Conservation (phyloP, 1,140 invertebrate genomes). For the Gonioctena quinquepunctata region DNA sequence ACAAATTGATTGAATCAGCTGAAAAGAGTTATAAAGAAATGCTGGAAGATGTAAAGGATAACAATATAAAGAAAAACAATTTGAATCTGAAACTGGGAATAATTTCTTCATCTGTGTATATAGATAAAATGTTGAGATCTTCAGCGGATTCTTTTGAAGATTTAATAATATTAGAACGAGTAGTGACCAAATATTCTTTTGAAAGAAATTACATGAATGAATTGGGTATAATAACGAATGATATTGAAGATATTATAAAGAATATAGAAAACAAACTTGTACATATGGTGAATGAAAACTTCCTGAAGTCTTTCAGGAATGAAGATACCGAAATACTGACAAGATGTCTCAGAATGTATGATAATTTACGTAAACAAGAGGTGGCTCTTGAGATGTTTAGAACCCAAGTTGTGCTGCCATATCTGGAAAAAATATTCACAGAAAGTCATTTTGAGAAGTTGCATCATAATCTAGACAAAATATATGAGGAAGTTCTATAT, state of each 20-base stretch:
- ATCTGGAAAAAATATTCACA: constrained; percentile 74
- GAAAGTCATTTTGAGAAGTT: constrained; percentile 68
- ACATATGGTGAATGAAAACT: constrained; percentile 63
- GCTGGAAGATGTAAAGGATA: constrained; percentile 36
- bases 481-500: constrained; percentile 74
- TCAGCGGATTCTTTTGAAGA: constrained; percentile 31
- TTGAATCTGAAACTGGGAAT: constrained; percentile 41
- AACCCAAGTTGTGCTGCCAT: constrained; percentile 72
- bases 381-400: constrained; percentile 74
- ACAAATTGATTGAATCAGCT: constrained; percentile 35
- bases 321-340: constrained; percentile 62
- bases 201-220: constrained; percentile 69
- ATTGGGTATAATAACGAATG: constrained; percentile 58
- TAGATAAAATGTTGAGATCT: constrained; percentile 39
- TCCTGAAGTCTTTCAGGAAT: constrained; percentile 64
- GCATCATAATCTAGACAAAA: constrained; percentile 72
- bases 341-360: constrained; percentile 69
- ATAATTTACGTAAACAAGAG: constrained; percentile 67
- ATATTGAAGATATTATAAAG: constrained; percentile 53
- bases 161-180: constrained; percentile 58
- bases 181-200: constrained; percentile 63
- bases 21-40: constrained; percentile 33
- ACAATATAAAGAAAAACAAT: constrained; percentile 36
- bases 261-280: constrained; percentile 63
- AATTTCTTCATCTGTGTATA: constrained; percentile 36